Base-by-base conservation (phyloP, 2,888 invertebrate genomes). In the Lysandra bellargus region DNA sequence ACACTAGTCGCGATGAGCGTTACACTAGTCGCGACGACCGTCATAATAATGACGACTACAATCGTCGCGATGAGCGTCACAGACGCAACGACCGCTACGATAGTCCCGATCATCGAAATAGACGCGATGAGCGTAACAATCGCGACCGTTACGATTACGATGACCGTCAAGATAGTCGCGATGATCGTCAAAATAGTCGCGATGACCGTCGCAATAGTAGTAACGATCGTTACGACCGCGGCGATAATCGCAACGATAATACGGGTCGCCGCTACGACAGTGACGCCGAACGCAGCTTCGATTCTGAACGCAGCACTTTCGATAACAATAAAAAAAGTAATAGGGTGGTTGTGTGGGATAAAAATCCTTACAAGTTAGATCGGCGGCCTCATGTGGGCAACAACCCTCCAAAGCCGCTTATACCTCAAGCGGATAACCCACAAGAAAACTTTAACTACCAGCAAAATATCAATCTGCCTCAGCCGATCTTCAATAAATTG, bases 71-170 rank as follows among this genome's bases (percentile, higher is more conserved):
- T 14, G 69, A 33, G 1, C 69, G 33, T 14, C 14, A 69, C 14
- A 72, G 30, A 60, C 79, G 78, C 64, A 78, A 78, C 4, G 64
- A 72, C 14, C 78, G 78, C 23, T 40, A 78, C 53, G 64, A 49
- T 23, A 14, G 37, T 5, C 9, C 17, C 57, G 64, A 37, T 30
- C 33, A 12, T 69, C 33, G 9, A 17, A 64, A 14, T 33, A 33
- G 33, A 12, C 69, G 69, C 33, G 33, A 33, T 4, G 69, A 37
- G 14, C 33, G 69, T 9, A 69, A 37, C 3, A 69, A 30, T 37
- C 69, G 69, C 14, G 33, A 69, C 2, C 12, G 5, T 23, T 30
- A 30, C 12, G 5, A 6, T 23, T 33, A 37, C n/a, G 76, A 80
- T 17, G 57, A 78, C 2, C 30, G 44, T 7, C 17, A 64, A 30